Percentiles rank a stretch among this genome's conserved stretches.
Conservation (phyloP, 2,888 invertebrate species). For the Agonum fuliginosum region DNA sequence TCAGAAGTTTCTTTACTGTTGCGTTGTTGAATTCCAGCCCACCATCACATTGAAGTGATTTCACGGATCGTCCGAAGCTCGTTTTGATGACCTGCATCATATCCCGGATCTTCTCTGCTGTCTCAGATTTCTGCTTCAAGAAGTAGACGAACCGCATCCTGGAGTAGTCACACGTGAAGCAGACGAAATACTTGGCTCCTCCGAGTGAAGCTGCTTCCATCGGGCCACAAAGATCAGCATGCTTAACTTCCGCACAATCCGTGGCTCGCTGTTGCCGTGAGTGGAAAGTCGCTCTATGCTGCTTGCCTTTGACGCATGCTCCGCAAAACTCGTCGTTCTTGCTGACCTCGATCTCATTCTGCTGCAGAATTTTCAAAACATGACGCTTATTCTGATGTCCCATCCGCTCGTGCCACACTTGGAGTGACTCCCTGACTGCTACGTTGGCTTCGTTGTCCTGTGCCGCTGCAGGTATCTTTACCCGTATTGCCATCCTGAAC, state of each 20-base stretch:
- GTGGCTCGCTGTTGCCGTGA: slow-evolving; percentile 38
- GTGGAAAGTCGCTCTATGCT: slow-evolving; percentile 61
- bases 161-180: slow-evolving; percentile 61
- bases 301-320: slow-evolving; percentile 63
- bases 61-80: neutral
- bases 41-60: slow-evolving; percentile 34
- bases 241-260: slow-evolving; percentile 46
- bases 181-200: slow-evolving; percentile 57
- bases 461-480: slow-evolving; percentile 25
- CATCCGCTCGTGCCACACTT: slow-evolving; percentile 60
- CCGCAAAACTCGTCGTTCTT: slow-evolving; percentile 60
- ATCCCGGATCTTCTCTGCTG: slow-evolving; percentile 6
- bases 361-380: slow-evolving; percentile 59
- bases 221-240: slow-evolving; percentile 61
- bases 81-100: slow-evolving; percentile 24
- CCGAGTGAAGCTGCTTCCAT: slow-evolving; percentile 43
- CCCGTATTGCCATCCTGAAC: neutral
- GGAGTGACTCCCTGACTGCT: slow-evolving; percentile 26
- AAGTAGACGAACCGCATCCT: slow-evolving; percentile 21
- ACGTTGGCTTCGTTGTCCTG: slow-evolving; percentile 22
- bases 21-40: slow-evolving; percentile 38
- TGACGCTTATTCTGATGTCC: slow-evolving; percentile 61
- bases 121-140: slow-evolving; percentile 7
- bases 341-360: slow-evolving; percentile 55
- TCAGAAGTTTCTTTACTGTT: slow-evolving; percentile 1